A percentile compares a stretch with the other conserved stretches of the same genome.
These are phyloP conservation scores for Hydriomena furcata DNA, from an alignment of 2,888 invertebrate genomes.

Conservation along the genomic window DNA sequence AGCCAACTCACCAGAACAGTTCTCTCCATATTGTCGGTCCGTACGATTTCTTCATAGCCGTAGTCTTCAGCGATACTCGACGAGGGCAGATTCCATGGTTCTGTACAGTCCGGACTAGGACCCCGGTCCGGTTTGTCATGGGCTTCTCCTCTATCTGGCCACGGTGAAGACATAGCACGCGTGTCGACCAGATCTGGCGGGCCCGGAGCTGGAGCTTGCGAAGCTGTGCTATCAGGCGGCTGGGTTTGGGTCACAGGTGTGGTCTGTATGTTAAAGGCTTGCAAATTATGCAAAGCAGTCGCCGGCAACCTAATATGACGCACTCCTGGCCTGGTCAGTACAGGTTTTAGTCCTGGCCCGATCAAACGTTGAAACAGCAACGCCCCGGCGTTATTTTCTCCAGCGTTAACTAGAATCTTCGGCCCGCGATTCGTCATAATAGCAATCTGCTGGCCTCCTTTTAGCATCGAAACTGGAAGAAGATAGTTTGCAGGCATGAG, in stretches of 20 bases:
- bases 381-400: constrained; percentile 84
- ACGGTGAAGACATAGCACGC: constrained; percentile 64
- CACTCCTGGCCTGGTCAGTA: constrained; percentile 81
- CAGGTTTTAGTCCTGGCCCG: constrained; percentile 84
- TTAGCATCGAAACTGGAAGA: constrained; percentile 88
- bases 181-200: constrained; percentile 72
- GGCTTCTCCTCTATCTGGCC: constrained; percentile 62
- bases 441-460: constrained; percentile 88
- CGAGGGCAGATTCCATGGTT: constrained; percentile 68
- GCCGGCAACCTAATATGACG: constrained; percentile 78
- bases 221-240: constrained; percentile 65
- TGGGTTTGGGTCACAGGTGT: constrained; percentile 53
- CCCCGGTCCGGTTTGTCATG: constrained; percentile 62
- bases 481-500: constrained; percentile 89
- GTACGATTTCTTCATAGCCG: constrained; percentile 71
- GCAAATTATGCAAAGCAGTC: constrained; percentile 72
- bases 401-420: constrained; percentile 73
- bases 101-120: constrained; percentile 70
- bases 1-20: constrained; percentile 72
- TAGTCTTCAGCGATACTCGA: constrained; percentile 63
- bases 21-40: constrained; percentile 68
- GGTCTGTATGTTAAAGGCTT: constrained; percentile 63
- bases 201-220: constrained; percentile 56
- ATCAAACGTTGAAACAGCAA: constrained; percentile 86
- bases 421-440: constrained; percentile 88